Evolutionary conservation across 2,797 vertebrate species (phyloP).

Genomic region (Cichlasoma orientale): DNA sequence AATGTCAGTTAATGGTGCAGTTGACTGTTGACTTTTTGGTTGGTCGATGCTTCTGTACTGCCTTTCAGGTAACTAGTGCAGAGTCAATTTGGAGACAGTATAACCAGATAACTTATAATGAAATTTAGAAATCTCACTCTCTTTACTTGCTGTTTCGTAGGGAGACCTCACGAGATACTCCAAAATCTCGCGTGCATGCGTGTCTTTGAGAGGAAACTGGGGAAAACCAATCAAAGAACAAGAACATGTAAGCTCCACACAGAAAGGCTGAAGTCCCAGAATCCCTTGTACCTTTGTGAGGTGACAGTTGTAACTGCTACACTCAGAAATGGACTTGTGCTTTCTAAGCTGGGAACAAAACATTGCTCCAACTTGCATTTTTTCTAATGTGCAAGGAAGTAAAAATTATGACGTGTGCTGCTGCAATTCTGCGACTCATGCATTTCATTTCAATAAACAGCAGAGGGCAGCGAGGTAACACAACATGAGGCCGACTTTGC

Average conservation of each 20-base stretch:
- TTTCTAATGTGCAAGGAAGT: not conserved
- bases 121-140: not conserved
- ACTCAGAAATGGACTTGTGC: not conserved
- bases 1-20: conserved; percentile 32
- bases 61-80: no score
- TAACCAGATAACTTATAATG: not conserved
- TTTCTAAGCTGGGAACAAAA: not conserved
- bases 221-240: no score
- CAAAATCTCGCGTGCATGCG: not conserved
- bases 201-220: no score
- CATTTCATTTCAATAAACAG: conserved; percentile 14
- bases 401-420: not conserved
- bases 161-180: rapidly evolving
- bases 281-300: no score
- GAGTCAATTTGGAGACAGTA: not conserved
- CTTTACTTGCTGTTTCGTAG: not conserved
- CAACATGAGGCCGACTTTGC: not conserved
- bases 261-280: not conserved
- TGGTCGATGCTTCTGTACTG: not conserved
- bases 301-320: rapidly evolving
- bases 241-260: not conserved
- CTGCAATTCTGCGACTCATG: not conserved
- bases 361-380: not conserved
- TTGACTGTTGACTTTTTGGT: not conserved
- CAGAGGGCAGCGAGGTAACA: conserved; percentile 53